Base-by-base conservation (phyloP, 2,888 invertebrate species). In the Heteromurus nitidus region DNA sequence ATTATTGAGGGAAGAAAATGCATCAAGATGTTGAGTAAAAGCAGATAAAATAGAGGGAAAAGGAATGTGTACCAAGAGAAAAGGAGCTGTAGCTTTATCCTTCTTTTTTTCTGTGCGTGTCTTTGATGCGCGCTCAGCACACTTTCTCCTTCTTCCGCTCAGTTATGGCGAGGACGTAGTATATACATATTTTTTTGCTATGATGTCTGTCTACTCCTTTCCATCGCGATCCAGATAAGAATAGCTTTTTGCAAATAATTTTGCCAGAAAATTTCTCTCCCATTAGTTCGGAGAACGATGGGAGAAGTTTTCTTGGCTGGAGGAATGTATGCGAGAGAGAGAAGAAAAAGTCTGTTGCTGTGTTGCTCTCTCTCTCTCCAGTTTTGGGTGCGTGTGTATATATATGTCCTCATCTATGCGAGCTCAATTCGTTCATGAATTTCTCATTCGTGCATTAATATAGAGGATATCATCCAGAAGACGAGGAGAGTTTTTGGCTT, bases 251-350 rank as follows among this genome's bases (percentile, higher is more conserved):
- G 76, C 76, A 77, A 77, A 77, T 77, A 77, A 69, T 77, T 77
- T 77, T 77, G 76, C 76, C 62, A 69, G 62, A 77, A 47, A 47
- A 77, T 77, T 77, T 77, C 76, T 77, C 68, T 69, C 60, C 68
- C 76, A 77, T 77, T 77, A 77, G 76, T 77, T 77, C n/a, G 60
- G 69, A 77, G 62, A 77, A 77, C 22, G 76, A 77, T 77, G 76
- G 76, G 60, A 68, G 67, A 75, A 75, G 75, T 75, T 75, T 75
- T 67, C 75, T 75, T 75, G 75, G 75, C 75, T 75, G 47, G n/a
- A 47, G 13, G 13, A 13, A n/a, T n/a, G n/a, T n/a, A n/a, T n/a
- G n/a, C n/a, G n/a, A n/a, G n/a, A n/a, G n/a, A n/a, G n/a, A n/a
- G n/a, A n/a, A n/a, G n/a, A n/a, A n/a, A n/a, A n/a, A n/a, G n/a